A percentile compares a stretch with the other conserved stretches of the same genome.
These are phyloP conservation scores for Drosophila rellima DNA, from an alignment of 2,888 invertebrate genomes.

Conservation along the genomic window DNA sequence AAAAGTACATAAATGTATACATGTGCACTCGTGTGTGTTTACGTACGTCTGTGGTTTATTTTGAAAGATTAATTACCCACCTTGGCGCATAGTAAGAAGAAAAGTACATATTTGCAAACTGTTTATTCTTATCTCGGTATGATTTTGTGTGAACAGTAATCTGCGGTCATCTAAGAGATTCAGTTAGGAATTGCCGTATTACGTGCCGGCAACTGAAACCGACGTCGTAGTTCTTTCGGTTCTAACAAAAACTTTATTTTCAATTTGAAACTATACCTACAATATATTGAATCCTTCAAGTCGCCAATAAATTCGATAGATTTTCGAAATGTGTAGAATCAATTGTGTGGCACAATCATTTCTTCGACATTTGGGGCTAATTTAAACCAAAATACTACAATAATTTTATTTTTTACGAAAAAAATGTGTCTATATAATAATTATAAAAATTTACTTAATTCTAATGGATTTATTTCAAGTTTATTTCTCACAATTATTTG, in stretches of 20 bases:
- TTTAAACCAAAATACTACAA: neutral
- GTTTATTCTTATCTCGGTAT: constrained; percentile 69
- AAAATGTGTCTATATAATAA: neutral
- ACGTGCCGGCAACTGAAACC: constrained; percentile 43
- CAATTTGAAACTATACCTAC: neutral
- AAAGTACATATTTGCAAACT: constrained; percentile 73
- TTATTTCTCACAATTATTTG: neutral
- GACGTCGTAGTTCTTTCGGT: constrained; percentile 15
- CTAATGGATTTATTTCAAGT: neutral
- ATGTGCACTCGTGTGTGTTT: neutral
- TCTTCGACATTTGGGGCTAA: neutral
- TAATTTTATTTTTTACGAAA: neutral
- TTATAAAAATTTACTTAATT: neutral
- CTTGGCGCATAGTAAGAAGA: constrained; percentile 63
- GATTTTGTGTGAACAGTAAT: constrained; percentile 71
- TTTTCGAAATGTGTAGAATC: constrained; percentile 3
- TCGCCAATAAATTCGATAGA: neutral
- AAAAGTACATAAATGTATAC: neutral
- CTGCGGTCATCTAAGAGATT: constrained; percentile 72
- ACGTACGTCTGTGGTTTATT: constrained; percentile 47
- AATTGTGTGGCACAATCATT: neutral
- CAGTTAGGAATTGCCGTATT: constrained; percentile 62
- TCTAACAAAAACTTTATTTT: neutral
- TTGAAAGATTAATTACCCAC: constrained; percentile 63
- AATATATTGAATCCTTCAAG: neutral